A percentile compares a stretch with the other conserved stretches of the same genome.
phyloP scores from a whole-genome alignment of 2,113 vertebrate species.

The Pseudorasbora parva region DNA sequence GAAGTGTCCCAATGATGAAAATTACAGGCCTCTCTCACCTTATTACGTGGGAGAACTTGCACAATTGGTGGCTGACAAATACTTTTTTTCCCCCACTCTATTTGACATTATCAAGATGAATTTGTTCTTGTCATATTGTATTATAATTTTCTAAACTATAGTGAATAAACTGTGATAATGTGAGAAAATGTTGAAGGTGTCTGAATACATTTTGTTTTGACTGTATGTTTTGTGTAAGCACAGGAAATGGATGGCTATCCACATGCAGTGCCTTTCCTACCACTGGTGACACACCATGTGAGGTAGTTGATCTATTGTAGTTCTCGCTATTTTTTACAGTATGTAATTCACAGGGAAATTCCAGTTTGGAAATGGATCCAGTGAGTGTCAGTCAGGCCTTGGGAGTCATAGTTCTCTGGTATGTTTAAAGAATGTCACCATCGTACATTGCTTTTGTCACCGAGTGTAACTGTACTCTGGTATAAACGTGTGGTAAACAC shows the following conservation, averaged over 20 bases:
- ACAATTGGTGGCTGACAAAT: too few relatives aligned
- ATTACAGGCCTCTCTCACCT: too few relatives aligned
- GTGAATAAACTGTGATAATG: too few relatives aligned
- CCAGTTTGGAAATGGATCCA: slow-evolving; percentile 67
- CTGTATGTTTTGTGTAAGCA: too few relatives aligned
- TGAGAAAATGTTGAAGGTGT: too few relatives aligned
- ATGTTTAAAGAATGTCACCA: slow-evolving; percentile 71
- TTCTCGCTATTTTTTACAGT: not conserved
- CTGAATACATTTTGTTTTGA: too few relatives aligned
- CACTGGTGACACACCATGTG: not conserved
- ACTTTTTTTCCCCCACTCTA: too few relatives aligned
- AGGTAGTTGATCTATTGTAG: not conserved
- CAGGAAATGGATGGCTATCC: not conserved
- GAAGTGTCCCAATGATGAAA: too few relatives aligned
- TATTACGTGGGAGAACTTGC: too few relatives aligned
- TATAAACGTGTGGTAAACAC: slow-evolving; percentile 61
- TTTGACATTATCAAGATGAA: too few relatives aligned
- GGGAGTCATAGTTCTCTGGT: slow-evolving; percentile 64
- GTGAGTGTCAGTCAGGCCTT: slow-evolving; percentile 55
- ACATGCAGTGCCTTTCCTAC: not conserved
- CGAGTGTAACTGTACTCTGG: slow-evolving; percentile 61
- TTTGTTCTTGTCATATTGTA: too few relatives aligned
- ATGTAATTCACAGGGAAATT: slow-evolving; percentile 67
- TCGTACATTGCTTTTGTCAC: slow-evolving; percentile 62
- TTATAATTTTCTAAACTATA: too few relatives aligned